Evolutionary conservation across 2,888 invertebrate genomes (phyloP).

Genomic region (Dolichomitus sp.): DNA sequence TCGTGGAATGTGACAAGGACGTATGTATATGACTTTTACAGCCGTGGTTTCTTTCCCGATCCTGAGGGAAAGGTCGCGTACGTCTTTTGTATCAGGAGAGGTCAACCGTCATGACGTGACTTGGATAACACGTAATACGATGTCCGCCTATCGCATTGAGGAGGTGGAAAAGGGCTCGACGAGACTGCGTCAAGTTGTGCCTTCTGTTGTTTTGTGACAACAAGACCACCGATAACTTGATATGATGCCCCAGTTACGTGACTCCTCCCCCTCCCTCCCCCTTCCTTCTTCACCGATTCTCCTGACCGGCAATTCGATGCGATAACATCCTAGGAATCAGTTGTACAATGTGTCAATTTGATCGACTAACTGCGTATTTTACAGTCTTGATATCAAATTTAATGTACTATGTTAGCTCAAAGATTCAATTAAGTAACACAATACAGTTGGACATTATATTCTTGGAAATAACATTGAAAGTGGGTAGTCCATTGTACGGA

Average conservation of each 20-base stretch:
- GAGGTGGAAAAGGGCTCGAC: neutral
- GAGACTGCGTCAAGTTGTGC: neutral
- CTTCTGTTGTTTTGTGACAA: neutral
- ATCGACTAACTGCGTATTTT: conserved; percentile 10
- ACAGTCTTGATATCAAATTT: conserved; percentile 12
- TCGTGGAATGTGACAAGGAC: conserved; percentile 12
- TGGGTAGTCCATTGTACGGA: neutral
- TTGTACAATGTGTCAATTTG: neutral
- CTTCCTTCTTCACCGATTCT: neutral
- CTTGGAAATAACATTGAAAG: neutral
- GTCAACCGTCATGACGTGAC: conserved; percentile 38
- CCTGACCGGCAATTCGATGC: conserved; percentile 8
- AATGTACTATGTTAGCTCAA: neutral
- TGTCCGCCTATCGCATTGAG: conserved; percentile 2
- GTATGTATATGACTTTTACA: neutral
- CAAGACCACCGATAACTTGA: conserved; percentile 15
- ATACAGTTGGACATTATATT: neutral
- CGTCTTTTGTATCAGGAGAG: conserved; percentile 29
- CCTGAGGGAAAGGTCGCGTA: conserved; percentile 16
- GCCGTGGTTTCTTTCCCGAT: neutral
- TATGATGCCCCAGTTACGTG: conserved; percentile 27
- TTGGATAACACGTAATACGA: conserved; percentile 32
- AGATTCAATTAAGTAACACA: conserved; percentile 6
- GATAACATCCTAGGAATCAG: conserved; percentile 22
- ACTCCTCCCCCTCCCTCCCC: neutral